These are phyloP conservation scores for Cataglyphis albicans DNA, from an alignment of 2,888 invertebrate genomes.

Conservation along the genomic window DNA sequence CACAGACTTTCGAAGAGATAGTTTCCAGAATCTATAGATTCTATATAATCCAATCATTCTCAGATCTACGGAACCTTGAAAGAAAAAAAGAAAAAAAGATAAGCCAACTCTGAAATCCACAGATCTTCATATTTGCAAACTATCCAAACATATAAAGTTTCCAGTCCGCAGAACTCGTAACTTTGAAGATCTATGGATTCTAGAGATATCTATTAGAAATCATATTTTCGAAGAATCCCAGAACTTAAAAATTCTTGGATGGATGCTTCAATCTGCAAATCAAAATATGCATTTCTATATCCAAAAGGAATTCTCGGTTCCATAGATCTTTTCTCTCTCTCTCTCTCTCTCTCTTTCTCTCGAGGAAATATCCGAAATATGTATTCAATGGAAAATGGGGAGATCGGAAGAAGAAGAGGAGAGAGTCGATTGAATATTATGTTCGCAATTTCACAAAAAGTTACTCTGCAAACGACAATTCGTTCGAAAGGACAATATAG, in stretches of 20 bases:
- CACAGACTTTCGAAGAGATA: conserved; percentile 8
- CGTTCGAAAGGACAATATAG: conserved; percentile 8
- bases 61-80: conserved; percentile 21
- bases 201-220: neutral
- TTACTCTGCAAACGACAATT: neutral
- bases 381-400: neutral
- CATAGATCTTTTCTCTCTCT: neutral
- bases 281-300: neutral
- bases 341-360: neutral
- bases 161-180: neutral
- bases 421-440: conserved; percentile 26
- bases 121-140: neutral
- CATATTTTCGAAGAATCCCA: neutral
- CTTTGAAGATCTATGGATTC: neutral
- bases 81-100: conserved; percentile 2
- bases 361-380: conserved; percentile 4
- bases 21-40: conserved; percentile 15
- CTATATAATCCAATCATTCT: conserved; percentile 28
- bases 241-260: neutral
- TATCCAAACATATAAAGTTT: neutral
- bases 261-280: neutral
- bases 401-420: conserved; percentile 10
- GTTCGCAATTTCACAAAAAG: neutral
- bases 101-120: neutral
- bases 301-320: conserved; percentile 4